Conservation (phyloP, 2,888 invertebrate species). For the Ceratothoa steindachneri region DNA sequence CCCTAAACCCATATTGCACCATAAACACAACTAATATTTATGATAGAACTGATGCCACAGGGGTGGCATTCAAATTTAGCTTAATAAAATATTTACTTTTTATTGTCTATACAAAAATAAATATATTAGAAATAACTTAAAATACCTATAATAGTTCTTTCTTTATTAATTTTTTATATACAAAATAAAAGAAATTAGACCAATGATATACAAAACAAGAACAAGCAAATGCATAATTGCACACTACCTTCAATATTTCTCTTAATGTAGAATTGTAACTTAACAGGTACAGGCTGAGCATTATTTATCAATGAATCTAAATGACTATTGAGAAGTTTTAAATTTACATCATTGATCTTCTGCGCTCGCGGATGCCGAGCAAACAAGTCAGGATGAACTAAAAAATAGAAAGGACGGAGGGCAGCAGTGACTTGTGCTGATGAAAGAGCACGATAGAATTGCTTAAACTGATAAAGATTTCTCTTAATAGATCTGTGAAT, state of each 20-base stretch:
- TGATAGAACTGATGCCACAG: no score
- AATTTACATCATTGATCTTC: slow-evolving; percentile 82
- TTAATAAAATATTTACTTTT: no score
- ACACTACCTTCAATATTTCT: slow-evolving; percentile 12
- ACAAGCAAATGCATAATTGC: no score
- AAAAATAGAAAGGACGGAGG: slow-evolving; percentile 66
- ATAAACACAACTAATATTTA: no score
- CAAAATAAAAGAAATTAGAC: neutral
- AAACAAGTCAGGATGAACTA: slow-evolving; percentile 92
- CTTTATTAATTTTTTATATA: no score
- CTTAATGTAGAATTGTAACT: slow-evolving; percentile 38
- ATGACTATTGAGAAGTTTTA: slow-evolving; percentile 80
- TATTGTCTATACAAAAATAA: no score
- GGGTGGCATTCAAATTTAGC: no score
- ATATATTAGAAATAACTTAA: no score
- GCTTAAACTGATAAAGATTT: neutral
- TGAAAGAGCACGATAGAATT: neutral
- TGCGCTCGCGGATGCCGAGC: slow-evolving; percentile 80
- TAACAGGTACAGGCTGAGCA: slow-evolving; percentile 22
- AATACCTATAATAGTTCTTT: no score
- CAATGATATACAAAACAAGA: neutral
- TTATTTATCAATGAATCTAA: slow-evolving; percentile 67
- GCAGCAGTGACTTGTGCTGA: neutral
- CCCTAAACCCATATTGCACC: no score
- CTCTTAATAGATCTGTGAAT: no score